Percentiles rank a stretch among this genome's conserved stretches.
phyloP scores from a whole-genome alignment of 2,797 vertebrate genomes.

The Eulemur rubriventer region DNA sequence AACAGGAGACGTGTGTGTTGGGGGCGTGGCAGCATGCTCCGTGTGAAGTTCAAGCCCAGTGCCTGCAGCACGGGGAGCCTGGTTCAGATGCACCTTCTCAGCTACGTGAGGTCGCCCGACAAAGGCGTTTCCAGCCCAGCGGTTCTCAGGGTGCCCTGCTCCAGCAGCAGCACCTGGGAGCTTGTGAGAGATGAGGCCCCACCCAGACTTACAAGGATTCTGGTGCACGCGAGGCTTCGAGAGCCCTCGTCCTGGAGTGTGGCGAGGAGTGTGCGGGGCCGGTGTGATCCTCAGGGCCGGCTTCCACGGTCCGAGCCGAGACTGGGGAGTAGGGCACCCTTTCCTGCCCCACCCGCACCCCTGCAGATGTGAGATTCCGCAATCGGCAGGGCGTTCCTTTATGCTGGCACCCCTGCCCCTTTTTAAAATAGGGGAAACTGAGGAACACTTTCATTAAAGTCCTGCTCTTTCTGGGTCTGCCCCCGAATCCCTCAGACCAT shows the following conservation, averaged over 20 bases:
- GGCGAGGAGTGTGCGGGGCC: neutral
- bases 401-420: neutral
- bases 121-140: fast-evolving
- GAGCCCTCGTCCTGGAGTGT: fast-evolving
- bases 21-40: neutral
- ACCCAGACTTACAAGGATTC: too few relatives aligned
- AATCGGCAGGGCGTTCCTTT: fast-evolving
- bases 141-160: neutral
- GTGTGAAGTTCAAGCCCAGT: neutral
- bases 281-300: neutral
- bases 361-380: neutral
- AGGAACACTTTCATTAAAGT: neutral
- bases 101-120: fast-evolving
- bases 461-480: neutral
- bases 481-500: neutral
- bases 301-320: neutral
- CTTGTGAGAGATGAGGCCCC: too few relatives aligned
- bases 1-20: conserved; percentile 32
- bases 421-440: neutral
- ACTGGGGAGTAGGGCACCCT: neutral
- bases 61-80: neutral
- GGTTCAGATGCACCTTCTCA: neutral
- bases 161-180: neutral
- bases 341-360: fast-evolving
- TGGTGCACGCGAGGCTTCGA: neutral